Conservation (phyloP, 2,113 vertebrate genomes). For the Polypterus senegalus region DNA sequence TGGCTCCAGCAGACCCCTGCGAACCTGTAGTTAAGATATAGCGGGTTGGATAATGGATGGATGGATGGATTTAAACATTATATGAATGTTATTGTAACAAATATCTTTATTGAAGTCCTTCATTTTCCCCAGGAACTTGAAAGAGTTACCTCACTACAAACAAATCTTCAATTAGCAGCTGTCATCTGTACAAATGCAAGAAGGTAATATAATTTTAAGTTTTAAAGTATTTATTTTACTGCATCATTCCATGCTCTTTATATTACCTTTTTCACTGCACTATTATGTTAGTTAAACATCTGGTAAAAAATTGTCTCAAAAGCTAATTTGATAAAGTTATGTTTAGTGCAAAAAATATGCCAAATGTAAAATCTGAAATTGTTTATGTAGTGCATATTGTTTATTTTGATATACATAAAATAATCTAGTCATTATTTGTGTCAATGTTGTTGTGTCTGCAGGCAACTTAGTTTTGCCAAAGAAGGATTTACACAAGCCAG, state of each 20-base stretch:
- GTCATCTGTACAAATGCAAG: conserved; percentile 94
- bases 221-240: no score
- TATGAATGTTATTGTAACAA: no score
- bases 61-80: no score
- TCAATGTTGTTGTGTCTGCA: conserved; percentile 33
- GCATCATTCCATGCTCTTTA: neutral
- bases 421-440: neutral
- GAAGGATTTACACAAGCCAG: conserved; percentile 94
- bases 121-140: conserved; percentile 75
- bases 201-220: conserved; percentile 49
- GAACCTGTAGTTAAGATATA: no score
- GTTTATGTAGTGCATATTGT: no score
- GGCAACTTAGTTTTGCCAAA: conserved; percentile 77
- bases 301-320: no score
- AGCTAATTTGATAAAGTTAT: no score
- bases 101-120: neutral
- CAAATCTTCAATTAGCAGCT: conserved; percentile 80
- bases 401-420: neutral
- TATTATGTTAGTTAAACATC: neutral
- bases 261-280: neutral
- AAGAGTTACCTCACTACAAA: conserved; percentile 83
- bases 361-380: no score
- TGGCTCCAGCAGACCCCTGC: no score
- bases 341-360: no score
- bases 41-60: no score